Percentiles rank a stretch among this genome's conserved stretches.
Evolutionary conservation across 2,113 vertebrate genomes (phyloP).

Genomic region (Atractosteus spatula): DNA sequence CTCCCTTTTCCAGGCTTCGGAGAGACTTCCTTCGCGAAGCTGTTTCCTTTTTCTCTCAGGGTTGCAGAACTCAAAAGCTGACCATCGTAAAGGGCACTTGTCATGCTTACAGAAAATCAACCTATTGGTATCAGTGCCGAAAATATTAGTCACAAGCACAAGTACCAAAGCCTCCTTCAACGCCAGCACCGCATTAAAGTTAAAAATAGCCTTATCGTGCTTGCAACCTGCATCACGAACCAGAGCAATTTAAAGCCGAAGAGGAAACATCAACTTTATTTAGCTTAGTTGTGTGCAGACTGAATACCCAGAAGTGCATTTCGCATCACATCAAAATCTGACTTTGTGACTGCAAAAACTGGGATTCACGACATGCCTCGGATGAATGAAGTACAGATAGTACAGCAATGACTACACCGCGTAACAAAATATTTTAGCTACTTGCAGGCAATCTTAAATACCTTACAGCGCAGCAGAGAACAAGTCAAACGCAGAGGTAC

Average conservation of each 20-base stretch:
- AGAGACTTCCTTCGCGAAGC: constrained; percentile 41
- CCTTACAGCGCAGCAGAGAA: neutral
- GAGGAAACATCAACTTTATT: constrained; percentile 68
- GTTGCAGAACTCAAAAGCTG: constrained; percentile 70
- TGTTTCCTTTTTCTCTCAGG: constrained; percentile 59
- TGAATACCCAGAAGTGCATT: constrained; percentile 21
- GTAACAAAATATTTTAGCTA: constrained; percentile 15
- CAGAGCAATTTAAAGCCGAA: constrained; percentile 51
- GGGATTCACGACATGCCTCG: constrained; percentile 33
- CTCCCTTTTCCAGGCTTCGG: constrained; percentile 20
- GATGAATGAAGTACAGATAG: neutral
- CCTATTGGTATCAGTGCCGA: constrained; percentile 65
- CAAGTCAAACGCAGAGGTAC: neutral
- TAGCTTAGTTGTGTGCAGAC: constrained; percentile 51
- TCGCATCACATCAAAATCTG: neutral
- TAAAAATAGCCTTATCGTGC: constrained; percentile 77
- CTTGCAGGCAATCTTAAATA: neutral
- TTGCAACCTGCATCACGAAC: constrained; percentile 82
- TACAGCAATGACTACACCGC: constrained; percentile 6
- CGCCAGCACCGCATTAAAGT: constrained; percentile 65
- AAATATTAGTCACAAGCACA: constrained; percentile 64
- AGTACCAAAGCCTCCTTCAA: constrained; percentile 62
- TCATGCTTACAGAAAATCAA: constrained; percentile 75
- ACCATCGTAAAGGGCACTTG: constrained; percentile 75
- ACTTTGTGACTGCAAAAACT: constrained; percentile 5